These are phyloP conservation scores for Neuroterus valhalla DNA, from an alignment of 1,140 invertebrate species.

Conservation along the genomic window DNA sequence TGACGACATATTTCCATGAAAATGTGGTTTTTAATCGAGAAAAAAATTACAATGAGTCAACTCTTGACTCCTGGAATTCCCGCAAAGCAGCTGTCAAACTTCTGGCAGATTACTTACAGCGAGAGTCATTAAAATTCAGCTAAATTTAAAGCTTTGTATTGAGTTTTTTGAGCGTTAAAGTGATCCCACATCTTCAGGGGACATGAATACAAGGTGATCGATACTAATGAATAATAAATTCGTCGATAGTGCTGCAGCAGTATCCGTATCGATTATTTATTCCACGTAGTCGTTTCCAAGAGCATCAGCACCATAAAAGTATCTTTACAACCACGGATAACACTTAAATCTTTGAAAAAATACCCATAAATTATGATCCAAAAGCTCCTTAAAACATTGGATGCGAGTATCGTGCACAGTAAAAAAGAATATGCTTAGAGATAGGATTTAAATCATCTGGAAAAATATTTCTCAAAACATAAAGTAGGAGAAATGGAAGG, in stretches of 20 bases:
- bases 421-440: too few species aligned
- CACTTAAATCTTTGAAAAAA: slow-evolving; percentile 38
- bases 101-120: background rate
- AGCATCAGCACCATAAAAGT: slow-evolving; percentile 38
- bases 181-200: slow-evolving; percentile 5
- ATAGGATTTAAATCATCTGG: too few species aligned
- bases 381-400: slow-evolving; percentile 43
- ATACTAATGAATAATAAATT: slow-evolving; percentile 31
- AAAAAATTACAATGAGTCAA: background rate
- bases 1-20: background rate
- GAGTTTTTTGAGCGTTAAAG: slow-evolving; percentile 16
- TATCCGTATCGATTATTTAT: slow-evolving; percentile 26
- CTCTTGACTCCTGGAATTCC: background rate
- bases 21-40: background rate
- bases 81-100: background rate
- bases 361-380: slow-evolving; percentile 42
- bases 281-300: slow-evolving; percentile 21
- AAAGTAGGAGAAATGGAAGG: too few species aligned
- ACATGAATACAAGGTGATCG: slow-evolving; percentile 13
- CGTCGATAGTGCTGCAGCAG: slow-evolving; percentile 15
- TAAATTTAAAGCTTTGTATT: slow-evolving; percentile 7
- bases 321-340: slow-evolving; percentile 42
- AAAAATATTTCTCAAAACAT: too few species aligned
- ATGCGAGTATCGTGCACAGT: background rate
- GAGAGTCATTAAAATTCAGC: slow-evolving; percentile 9